Base-by-base conservation (phyloP, 2,113 vertebrate genomes). In the Plestiodon gilberti region DNA sequence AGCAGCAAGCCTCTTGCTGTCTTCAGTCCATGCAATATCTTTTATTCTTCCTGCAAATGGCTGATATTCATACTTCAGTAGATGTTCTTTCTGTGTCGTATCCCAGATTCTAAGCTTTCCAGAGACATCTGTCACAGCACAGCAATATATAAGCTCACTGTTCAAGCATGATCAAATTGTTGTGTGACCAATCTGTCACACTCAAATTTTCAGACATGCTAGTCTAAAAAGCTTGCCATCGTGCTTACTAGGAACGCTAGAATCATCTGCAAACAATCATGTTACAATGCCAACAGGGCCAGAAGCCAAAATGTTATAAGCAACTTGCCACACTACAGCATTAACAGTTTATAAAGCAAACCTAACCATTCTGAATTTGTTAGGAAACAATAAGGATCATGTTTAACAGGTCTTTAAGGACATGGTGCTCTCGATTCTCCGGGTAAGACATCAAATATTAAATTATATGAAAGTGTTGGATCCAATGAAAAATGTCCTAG, bases 51-150 rank as follows among this genome's bases (percentile, higher is more conserved):
- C 98, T 13, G 97, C 97, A 81, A 99, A 97, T 0, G 98, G 98
- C 95, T 97, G 97, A 92, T 99, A 99, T 91, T 99, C 98, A 20
- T 99, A 98, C 96, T 99, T 99, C 70, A 99, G 93, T 71, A 99
- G 78, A 90, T 99, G 99, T 84, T 99, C 98, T 91, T 98, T 99
- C 96, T 99, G 99, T 2, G 98, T 99, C 25, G 99, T 99, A 95
- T 99, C 99, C 99, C 99, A 99, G 96, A 99, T 99, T 79, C 98
- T 96, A 75, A 99, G 94, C 94, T 98, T 99, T 89, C 99, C 99
- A 1, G 98, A 97, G 71, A 96, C 88, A 96, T 99, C 99, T 99
- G 91, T 2, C 62, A 90, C 74, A 94, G 90, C 65, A 93, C 87
- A 95, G 77, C 0, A 94, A 74, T 76, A 89, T 33, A 78, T 67